phyloP scores from a whole-genome alignment of 2,888 invertebrate species.

The Galerucella pusilla region DNA sequence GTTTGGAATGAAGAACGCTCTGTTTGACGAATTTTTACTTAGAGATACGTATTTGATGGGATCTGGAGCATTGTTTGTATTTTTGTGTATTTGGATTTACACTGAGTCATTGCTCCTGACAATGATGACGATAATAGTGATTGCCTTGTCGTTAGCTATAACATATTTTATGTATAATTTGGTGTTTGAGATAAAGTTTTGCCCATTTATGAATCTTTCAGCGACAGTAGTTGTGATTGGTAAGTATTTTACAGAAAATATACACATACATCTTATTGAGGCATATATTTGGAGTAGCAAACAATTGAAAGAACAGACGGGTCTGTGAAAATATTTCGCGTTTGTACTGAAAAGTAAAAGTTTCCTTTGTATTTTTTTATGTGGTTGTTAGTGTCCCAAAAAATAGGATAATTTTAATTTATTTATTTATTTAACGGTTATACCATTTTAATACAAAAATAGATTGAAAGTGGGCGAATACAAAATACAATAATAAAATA shows the following conservation, averaged over 20 bases:
- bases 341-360: too few species aligned
- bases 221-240: conserved; percentile 92
- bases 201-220: conserved; percentile 98
- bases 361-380: too few species aligned
- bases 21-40: conserved; percentile 86
- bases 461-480: too few species aligned
- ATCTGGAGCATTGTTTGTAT: conserved; percentile 81
- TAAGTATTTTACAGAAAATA: conserved; percentile 60
- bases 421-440: too few species aligned
- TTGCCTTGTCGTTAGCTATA: conserved; percentile 86
- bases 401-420: too few species aligned
- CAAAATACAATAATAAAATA: too few species aligned
- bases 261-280: not conserved
- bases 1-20: conserved; percentile 84
- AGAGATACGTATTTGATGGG: conserved; percentile 85
- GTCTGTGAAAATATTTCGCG: too few species aligned
- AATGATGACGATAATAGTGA: conserved; percentile 82
- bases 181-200: conserved; percentile 87
- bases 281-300: not conserved
- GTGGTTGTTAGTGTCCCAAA: too few species aligned
- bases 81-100: conserved; percentile 86
- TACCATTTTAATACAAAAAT: too few species aligned
- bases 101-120: conserved; percentile 90
- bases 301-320: not conserved
- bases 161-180: conserved; percentile 92